Evolutionary conservation across 1,140 invertebrate species (phyloP).

Genomic region (Plutomurus gul): DNA sequence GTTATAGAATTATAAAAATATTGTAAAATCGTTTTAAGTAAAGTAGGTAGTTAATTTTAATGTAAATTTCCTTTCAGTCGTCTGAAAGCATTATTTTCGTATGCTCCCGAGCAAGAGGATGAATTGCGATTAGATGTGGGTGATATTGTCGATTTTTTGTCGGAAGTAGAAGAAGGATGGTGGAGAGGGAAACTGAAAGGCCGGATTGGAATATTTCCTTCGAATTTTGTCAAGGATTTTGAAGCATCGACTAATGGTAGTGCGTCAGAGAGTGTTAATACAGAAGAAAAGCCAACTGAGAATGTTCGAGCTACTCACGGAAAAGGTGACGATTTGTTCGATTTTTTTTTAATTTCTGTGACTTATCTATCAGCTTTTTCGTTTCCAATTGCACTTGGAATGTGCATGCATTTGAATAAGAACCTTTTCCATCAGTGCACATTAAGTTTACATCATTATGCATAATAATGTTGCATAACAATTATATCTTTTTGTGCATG

Average conservation of each 20-base stretch:
- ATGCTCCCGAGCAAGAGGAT: conserved; percentile 87
- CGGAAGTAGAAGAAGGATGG: conserved; percentile 83
- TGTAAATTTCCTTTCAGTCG: conserved; percentile 55
- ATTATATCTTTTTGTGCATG: too few relatives aligned
- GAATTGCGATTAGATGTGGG: conserved; percentile 83
- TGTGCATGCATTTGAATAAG: not conserved
- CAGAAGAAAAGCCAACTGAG: not conserved
- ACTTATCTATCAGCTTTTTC: not conserved
- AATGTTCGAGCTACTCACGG: conserved; percentile 28
- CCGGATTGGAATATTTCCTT: conserved; percentile 83
- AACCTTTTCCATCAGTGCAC: too few relatives aligned
- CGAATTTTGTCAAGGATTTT: conserved; percentile 83
- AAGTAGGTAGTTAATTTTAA: not conserved
- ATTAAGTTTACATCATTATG: too few relatives aligned
- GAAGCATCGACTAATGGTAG: conserved; percentile 54
- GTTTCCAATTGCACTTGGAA: too few relatives aligned
- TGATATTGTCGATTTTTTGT: conserved; percentile 83
- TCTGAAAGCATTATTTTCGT: conserved; percentile 87
- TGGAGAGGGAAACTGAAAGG: conserved; percentile 78
- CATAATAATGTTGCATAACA: too few relatives aligned
- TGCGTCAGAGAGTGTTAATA: conserved; percentile 50
- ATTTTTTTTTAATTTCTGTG: not conserved
- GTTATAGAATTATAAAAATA: too few relatives aligned
- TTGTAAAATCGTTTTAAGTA: too few relatives aligned
- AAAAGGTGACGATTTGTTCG: not conserved